A percentile compares a stretch with the other conserved stretches of the same genome.
phyloP scores from a whole-genome alignment of 2,888 invertebrate genomes.

The Minunthozetes semirufus region DNA sequence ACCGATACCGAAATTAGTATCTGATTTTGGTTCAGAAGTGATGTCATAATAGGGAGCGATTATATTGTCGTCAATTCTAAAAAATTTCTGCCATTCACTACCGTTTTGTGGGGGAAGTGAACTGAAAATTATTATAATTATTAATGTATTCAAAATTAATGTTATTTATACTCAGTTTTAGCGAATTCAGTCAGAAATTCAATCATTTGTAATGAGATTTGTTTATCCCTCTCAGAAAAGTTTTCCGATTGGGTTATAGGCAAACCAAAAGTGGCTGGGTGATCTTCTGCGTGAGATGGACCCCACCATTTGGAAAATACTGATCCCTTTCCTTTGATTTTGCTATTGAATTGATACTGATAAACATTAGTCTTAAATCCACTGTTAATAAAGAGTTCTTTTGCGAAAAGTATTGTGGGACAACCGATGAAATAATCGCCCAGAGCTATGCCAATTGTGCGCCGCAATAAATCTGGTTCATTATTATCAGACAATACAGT shows the following conservation, averaged over 20 bases:
- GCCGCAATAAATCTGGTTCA: background rate
- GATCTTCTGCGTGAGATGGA: no score
- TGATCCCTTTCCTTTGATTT: no score
- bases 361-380: background rate
- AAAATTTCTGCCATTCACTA: background rate
- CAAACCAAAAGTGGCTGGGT: no score
- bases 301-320: conserved; percentile 24
- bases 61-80: background rate
- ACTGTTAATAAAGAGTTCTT: background rate
- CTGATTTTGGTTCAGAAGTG: no score
- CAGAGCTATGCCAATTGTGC: conserved; percentile 4
- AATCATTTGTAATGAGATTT: conserved; percentile 20
- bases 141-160: background rate
- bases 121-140: background rate
- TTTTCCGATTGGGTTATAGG: background rate
- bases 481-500: background rate
- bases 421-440: conserved; percentile 13
- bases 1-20: background rate
- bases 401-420: conserved; percentile 21
- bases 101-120: background rate
- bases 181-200: conserved; percentile 13
- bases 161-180: background rate
- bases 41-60: conserved; percentile 11
- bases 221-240: conserved; percentile 15
- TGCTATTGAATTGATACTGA: conserved; percentile 20